Base-by-base conservation (phyloP, 2,113 vertebrate genomes). In the Hippocampus zosterae region DNA sequence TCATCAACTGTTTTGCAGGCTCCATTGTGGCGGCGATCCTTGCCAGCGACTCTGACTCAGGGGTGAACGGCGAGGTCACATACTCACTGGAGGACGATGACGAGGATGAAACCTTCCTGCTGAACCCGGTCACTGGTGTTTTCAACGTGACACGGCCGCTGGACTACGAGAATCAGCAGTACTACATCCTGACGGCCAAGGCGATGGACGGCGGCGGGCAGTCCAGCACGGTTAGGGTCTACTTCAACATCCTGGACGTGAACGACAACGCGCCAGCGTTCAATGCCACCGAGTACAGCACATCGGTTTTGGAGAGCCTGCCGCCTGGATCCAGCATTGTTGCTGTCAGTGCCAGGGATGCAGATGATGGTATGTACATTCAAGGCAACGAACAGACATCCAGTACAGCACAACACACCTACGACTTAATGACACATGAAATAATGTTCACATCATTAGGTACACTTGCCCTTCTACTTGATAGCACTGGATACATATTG, bases 11-110 rank as follows among this genome's bases (percentile, higher is more conserved):
- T 75, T 55, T 40, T 2, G 0, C 85, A 99, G 97, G 97, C 76
- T 96, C 97, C 76, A 92, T 99, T 44, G 96, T 99, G 81, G 97
- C 96, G 66, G 95, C 96, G 42, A 94, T 98, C 72, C 84, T 98
- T 75, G 97, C 97, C 61, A 95, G 93, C 7, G 97, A 99, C 23
- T 94, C 93, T 0, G 97, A 99, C 86, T 95, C 97, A 0, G 96
- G 96, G 0, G 66, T 90, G 56, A 97, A 98, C 0, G 97, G 97
- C 21, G 97, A 98, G 90, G 92, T 99, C 83, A 99, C 96, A 0
- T 99, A 99, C 72, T 91, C 84, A 0, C 91, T 98, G n/a, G 95
- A 91, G 67, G 96, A 98, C 53, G 95, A 98, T 10, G 95, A 96
- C 4, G 94, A 95, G 29, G 96, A 98, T 25, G 91, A 92, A 42